Evolutionary conservation across 2,888 invertebrate species (phyloP).

Genomic region (Dicranocentrus wangi): DNA sequence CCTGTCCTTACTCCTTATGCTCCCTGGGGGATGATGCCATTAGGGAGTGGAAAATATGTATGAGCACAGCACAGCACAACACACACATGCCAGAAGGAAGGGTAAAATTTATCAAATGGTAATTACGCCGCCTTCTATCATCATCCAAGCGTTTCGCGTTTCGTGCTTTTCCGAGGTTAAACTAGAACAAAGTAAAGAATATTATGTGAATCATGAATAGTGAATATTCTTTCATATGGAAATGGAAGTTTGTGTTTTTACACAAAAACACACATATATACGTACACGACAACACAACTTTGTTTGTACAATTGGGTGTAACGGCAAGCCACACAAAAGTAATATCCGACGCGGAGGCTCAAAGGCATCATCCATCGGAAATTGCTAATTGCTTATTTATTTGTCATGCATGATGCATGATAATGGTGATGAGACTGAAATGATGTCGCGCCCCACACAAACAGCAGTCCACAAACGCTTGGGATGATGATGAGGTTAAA

Average conservation of each 20-base stretch:
- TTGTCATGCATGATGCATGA: slow-evolving; percentile 21
- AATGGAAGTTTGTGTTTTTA: too few relatives aligned
- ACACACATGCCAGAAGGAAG: not conserved
- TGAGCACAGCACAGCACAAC: too few relatives aligned
- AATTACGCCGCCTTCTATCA: slow-evolving; percentile 3
- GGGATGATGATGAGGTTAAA: too few relatives aligned
- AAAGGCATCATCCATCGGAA: slow-evolving; percentile 19
- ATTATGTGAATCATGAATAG: too few relatives aligned
- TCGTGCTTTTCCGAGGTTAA: slow-evolving; percentile 9
- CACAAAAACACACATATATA: not conserved
- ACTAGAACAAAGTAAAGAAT: not conserved
- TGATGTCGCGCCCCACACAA: too few relatives aligned
- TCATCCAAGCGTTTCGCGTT: not conserved
- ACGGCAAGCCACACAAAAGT: not conserved
- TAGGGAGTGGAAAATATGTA: slow-evolving; percentile 13
- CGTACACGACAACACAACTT: not conserved
- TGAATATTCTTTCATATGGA: too few relatives aligned
- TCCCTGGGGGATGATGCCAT: slow-evolving; percentile 1
- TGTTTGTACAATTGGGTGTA: slow-evolving; percentile 22
- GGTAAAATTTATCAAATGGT: slow-evolving; percentile 11
- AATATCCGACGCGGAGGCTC: slow-evolving; percentile 1
- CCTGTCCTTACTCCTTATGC: not conserved
- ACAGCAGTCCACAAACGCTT: too few relatives aligned
- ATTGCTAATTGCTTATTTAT: slow-evolving; percentile 25
- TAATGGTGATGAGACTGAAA: slow-evolving; percentile 4